Evolutionary conservation across 2,888 invertebrate species (phyloP), one percentile per base, ranked within the genome.

Genomic region (Athrips mouffetella): DNA sequence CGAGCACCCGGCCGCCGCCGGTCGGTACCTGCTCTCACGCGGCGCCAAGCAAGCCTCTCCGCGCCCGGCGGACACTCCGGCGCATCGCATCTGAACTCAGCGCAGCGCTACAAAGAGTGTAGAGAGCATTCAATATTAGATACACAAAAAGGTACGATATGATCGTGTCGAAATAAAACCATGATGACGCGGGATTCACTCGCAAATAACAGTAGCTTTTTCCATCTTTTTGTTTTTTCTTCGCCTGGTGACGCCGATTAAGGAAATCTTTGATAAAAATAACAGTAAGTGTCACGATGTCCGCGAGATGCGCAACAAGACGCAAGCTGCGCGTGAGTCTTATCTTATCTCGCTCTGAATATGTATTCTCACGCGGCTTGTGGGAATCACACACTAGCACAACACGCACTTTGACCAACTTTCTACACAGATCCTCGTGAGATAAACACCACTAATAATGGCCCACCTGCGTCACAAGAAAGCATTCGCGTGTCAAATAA

Each of bases 361-460:
- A 44, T 44, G 30, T 31, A 44, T 44, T 44, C 44, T 44, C 44
- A 44, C 44, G 21, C 21, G 40, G n/a, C 15, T 20, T 16, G 8
- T 8, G 44, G 31, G n/a, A 25, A 25, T 8, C 8, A 25, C 25
- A 8, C 8, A 25, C 25, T 25, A 25, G 8, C 8, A 8, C 8
- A 25, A 4, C n/a, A n/a, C 25, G 25, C 25, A 25, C 25, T 25
- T 37, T 8, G 37, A 3, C 10, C 11, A 11, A 2, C 6, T 23
- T 13, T 13, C 23, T 15, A 11, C 40, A 6, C 3, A 41, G 40
- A 41, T 41, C 25, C 27, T 23, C 40, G 40, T 41, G 40, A 8
- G 40, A 41, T 41, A 37, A 10, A n/a, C 4, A 33, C 3, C 33
- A 15, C 6, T 13, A 13, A 15, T 13, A 33, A 13, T 31, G 5